Percentiles rank a stretch among this genome's conserved stretches.
phyloP scores from a whole-genome alignment of 2,797 vertebrate genomes.

The Iguana delicatissima region DNA sequence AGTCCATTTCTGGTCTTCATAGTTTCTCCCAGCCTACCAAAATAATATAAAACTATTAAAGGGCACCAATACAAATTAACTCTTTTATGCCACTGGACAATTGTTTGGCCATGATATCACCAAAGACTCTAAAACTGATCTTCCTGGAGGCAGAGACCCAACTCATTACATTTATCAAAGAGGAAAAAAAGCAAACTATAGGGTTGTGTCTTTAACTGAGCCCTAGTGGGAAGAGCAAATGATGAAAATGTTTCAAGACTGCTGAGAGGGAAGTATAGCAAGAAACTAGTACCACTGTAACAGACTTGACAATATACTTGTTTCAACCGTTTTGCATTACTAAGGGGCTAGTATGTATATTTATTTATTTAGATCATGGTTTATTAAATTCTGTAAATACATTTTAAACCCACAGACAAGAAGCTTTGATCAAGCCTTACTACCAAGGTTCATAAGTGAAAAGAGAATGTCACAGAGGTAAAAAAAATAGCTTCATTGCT shows the following conservation, averaged over 20 bases:
- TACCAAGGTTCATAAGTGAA: slow-evolving; percentile 14
- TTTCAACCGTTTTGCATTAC: not conserved
- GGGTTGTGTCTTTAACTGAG: not conserved
- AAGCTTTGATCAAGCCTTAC: slow-evolving; percentile 18
- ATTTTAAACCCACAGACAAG: slow-evolving; percentile 7
- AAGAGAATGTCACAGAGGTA: not conserved
- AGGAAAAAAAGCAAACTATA: not conserved
- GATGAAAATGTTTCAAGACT: not conserved
- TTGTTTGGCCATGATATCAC: too few relatives aligned
- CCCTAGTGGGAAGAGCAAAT: not conserved
- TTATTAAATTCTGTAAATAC: slow-evolving; percentile 31
- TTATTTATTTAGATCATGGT: not conserved
- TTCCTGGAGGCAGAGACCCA: too few relatives aligned
- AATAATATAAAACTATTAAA: too few relatives aligned
- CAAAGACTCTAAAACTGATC: too few relatives aligned
- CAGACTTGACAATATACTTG: not conserved
- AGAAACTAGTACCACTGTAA: not conserved
- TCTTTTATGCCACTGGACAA: too few relatives aligned
- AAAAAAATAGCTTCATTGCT: not conserved
- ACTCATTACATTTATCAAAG: not conserved
- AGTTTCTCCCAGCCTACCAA: too few relatives aligned
- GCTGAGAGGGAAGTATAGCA: not conserved
- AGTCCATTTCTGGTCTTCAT: too few relatives aligned
- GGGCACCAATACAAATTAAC: too few relatives aligned
- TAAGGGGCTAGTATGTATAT: not conserved